Evolutionary conservation across 2,797 vertebrate genomes (phyloP).

Genomic region (Acipenser ruthenus): DNA sequence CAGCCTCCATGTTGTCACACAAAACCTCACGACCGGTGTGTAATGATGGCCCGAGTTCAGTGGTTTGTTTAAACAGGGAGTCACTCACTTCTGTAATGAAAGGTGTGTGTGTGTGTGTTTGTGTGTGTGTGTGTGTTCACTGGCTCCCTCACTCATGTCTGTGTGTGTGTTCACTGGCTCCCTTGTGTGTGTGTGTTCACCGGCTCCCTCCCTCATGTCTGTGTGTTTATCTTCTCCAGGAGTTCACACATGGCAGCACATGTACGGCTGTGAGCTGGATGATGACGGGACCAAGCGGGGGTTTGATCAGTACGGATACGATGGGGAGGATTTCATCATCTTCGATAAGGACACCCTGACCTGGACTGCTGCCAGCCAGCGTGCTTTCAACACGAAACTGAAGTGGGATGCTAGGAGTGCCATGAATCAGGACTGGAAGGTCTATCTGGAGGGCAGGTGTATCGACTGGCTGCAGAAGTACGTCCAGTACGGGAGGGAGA

Average conservation of each 20-base stretch:
- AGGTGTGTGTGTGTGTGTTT: too few relatives aligned
- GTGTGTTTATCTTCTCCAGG: too few relatives aligned
- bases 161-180: too few relatives aligned
- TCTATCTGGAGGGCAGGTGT: background rate
- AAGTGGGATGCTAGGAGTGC: background rate
- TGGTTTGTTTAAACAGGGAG: too few relatives aligned
- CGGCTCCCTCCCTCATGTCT: too few relatives aligned
- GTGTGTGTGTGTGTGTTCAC: too few relatives aligned
- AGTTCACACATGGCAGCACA: background rate
- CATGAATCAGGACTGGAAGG: background rate
- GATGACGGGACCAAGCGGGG: background rate
- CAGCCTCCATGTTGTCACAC: too few relatives aligned
- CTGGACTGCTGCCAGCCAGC: background rate
- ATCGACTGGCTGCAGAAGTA: constrained; percentile 5
- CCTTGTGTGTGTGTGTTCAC: too few relatives aligned
- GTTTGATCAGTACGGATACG: background rate
- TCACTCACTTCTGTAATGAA: too few relatives aligned
- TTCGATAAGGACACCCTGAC: background rate
- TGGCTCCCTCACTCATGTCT: too few relatives aligned
- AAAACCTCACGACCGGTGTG: too few relatives aligned
- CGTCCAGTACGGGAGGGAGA: background rate
- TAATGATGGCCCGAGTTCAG: too few relatives aligned
- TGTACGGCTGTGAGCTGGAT: constrained; percentile 6
- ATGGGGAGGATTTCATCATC: background rate
- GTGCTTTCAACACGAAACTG: background rate